phyloP scores from a whole-genome alignment of 2,797 vertebrate species.

The Gobionotothen gibberifrons region DNA sequence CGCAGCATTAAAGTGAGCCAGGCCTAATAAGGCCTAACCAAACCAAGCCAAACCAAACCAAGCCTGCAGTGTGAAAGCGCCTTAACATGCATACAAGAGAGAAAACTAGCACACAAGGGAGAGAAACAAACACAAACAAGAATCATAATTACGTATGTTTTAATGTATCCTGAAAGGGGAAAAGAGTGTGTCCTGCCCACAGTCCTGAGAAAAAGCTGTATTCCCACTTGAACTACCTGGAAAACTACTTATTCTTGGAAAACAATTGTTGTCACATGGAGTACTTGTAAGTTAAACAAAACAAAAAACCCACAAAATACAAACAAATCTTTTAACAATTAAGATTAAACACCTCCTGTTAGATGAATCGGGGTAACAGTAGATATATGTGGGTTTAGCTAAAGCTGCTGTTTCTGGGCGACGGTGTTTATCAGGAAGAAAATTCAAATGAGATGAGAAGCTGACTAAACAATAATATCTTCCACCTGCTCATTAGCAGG shows the following conservation, averaged over 20 bases:
- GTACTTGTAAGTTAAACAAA: neutral
- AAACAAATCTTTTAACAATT: neutral
- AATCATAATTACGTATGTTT: neutral
- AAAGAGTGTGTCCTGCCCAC: neutral
- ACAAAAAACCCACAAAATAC: neutral
- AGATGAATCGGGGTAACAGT: neutral
- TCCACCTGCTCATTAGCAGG: slow-evolving; percentile 46
- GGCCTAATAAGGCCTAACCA: too few species aligned
- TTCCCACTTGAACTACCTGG: neutral
- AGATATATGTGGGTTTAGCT: neutral
- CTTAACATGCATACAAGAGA: too few species aligned
- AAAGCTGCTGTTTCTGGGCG: slow-evolving; percentile 7
- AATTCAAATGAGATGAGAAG: slow-evolving; percentile 26
- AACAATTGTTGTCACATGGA: neutral
- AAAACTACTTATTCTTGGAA: neutral
- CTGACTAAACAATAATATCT: slow-evolving; percentile 36
- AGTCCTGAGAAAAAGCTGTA: neutral
- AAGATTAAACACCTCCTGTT: slow-evolving; percentile 4
- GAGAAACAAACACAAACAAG: neutral
- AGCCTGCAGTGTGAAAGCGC: too few species aligned
- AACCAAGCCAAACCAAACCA: too few species aligned
- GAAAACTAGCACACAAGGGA: neutral
- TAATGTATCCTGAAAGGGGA: neutral
- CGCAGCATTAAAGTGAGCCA: too few species aligned
- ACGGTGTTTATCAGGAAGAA: slow-evolving; percentile 18